Conservation (phyloP, 2,113 vertebrate genomes). For the Varanus salvator region DNA sequence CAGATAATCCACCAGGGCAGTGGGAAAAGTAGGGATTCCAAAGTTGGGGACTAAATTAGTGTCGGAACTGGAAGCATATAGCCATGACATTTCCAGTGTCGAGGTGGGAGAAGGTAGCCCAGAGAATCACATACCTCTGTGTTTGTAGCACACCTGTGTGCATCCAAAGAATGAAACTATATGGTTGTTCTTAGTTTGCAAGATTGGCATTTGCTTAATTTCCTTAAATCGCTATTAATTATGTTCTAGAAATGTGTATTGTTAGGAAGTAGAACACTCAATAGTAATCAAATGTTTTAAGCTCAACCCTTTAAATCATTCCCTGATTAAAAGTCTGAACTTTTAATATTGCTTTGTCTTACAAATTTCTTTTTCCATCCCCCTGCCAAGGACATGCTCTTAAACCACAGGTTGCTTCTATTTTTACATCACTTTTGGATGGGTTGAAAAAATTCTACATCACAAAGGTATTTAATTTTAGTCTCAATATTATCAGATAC, state of each 20-base stretch:
- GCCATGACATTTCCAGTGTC: background rate
- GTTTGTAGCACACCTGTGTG: background rate
- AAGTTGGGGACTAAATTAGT: background rate
- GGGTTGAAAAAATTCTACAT: constrained; percentile 99
- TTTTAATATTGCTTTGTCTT: constrained; percentile 51
- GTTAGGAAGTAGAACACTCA: background rate
- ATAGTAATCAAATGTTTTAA: background rate
- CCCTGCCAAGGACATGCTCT: constrained; percentile 90
- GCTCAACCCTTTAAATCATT: constrained; percentile 5
- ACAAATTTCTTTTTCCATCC: constrained; percentile 50
- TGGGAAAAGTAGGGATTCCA: background rate
- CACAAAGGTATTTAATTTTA: constrained; percentile 90
- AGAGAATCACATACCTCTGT: background rate
- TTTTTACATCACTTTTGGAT: constrained; percentile 98
- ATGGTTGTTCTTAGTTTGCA: background rate
- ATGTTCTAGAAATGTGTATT: constrained; percentile 19
- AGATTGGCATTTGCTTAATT: background rate
- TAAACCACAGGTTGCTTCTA: constrained; percentile 98
- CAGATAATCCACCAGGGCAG: background rate
- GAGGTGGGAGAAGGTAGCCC: too few species aligned
- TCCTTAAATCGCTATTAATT: background rate
- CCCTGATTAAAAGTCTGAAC: constrained; percentile 17
- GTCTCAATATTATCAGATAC: constrained; percentile 23
- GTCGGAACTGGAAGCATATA: background rate
- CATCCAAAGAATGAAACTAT: background rate